These are phyloP conservation scores for Agrotis exclamationis DNA, from an alignment of 2,888 invertebrate genomes.

Conservation along the genomic window DNA sequence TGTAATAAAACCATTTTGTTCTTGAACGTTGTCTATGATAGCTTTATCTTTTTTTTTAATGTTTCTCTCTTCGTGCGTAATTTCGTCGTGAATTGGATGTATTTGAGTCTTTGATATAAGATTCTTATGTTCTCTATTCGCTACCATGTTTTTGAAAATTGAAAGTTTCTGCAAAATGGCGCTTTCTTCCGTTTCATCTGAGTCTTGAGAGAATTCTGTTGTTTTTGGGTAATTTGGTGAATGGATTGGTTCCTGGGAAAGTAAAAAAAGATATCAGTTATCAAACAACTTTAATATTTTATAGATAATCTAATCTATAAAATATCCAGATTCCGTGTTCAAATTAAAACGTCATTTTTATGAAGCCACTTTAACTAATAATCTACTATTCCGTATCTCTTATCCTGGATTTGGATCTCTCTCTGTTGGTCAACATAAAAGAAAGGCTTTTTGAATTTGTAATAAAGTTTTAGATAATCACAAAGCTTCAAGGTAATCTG, in stretches of 20 bases:
- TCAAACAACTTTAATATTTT: too few species aligned
- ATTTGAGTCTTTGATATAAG: slow-evolving; percentile 80
- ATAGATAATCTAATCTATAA: too few species aligned
- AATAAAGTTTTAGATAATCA: too few species aligned
- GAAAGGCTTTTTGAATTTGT: too few species aligned
- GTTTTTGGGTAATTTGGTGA: slow-evolving; percentile 63
- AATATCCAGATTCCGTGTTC: too few species aligned
- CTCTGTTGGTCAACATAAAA: too few species aligned
- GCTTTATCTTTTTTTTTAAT: slow-evolving; percentile 87
- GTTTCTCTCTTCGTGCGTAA: slow-evolving; percentile 79
- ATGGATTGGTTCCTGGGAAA: slow-evolving; percentile 79
- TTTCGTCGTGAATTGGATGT: slow-evolving; percentile 82
- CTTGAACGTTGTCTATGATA: slow-evolving; percentile 45
- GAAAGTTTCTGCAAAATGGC: slow-evolving; percentile 81
- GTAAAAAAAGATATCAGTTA: background rate
- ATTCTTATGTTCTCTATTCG: slow-evolving; percentile 73
- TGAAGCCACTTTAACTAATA: too few species aligned
- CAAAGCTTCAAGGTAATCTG: too few species aligned
- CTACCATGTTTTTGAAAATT: slow-evolving; percentile 83
- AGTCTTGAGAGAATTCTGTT: slow-evolving; percentile 46
- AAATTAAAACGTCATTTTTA: too few species aligned
- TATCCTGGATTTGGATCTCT: too few species aligned
- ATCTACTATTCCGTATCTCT: too few species aligned
- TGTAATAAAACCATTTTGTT: slow-evolving; percentile 6
- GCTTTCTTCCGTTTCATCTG: slow-evolving; percentile 72